Evolutionary conservation across 2,113 vertebrate genomes (phyloP).

Genomic region (Benthochromis sp.): DNA sequence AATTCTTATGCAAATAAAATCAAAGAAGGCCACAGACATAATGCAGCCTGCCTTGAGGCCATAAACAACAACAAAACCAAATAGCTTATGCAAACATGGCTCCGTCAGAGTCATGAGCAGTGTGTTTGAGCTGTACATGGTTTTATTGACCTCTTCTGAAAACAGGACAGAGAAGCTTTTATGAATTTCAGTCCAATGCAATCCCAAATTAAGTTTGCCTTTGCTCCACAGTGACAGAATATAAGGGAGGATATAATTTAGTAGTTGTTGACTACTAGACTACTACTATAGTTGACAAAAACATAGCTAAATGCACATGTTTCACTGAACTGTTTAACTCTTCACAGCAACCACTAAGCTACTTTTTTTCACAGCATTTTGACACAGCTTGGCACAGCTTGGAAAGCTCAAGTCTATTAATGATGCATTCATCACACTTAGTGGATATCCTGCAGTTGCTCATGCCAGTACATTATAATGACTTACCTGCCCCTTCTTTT

Average conservation of each 20-base stretch:
- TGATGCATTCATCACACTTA: background rate
- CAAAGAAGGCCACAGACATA: background rate
- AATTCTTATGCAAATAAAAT: constrained; percentile 9
- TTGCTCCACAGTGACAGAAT: background rate
- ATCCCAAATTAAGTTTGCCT: background rate
- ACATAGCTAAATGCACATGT: background rate
- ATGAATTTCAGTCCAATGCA: background rate
- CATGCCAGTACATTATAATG: background rate
- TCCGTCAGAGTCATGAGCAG: background rate
- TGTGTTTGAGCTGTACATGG: background rate
- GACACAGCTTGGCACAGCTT: background rate
- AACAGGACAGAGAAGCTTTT: background rate
- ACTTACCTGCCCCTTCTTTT: background rate
- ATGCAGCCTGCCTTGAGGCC: background rate
- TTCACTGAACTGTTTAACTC: background rate
- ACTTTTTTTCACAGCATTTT: background rate
- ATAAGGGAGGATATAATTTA: background rate
- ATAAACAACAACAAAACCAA: background rate
- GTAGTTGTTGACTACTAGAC: background rate
- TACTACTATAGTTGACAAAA: background rate
- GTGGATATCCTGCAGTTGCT: background rate
- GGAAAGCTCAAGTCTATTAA: background rate
- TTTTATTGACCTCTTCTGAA: background rate
- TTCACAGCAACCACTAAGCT: background rate
- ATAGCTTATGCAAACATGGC: background rate